Base-by-base conservation (phyloP, 1,140 invertebrate species). In the Calephelis nemesis region DNA sequence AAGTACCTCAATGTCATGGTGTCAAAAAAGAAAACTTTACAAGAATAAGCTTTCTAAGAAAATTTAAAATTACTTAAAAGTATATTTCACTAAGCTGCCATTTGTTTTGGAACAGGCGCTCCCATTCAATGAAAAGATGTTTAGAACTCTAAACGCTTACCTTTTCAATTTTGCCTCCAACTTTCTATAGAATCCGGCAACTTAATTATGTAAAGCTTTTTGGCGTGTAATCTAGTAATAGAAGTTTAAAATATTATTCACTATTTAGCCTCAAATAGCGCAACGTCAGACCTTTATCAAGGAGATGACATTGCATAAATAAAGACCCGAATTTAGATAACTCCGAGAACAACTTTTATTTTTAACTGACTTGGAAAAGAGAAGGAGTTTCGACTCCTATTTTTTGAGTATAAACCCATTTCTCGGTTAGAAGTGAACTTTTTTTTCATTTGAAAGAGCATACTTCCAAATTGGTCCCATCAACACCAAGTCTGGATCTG, bases 11-110 rank as follows among this genome's bases (percentile, higher is more conserved):
- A 39, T 5, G 30, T 60, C 42, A 12, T n/a, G 58, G 11, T 45
- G 6, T 9, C 42, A 45, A 45, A 45, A 45, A 45, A 45, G 8
- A 45, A 45, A 45, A 45, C 42, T 7, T 45, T 9, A 45, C 6
- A 45, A 45, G 42, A 9, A 45, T 45, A 40, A 4, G n/a, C 30
- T 40, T n/a, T 60, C 58, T 40, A 13, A n/a, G 40, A 39, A 60
- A 60, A 60, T 42, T 19, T 40, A 60, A 60, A 60, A 60, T 60
- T 39, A 60, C 58, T 60, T 60, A 60, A n/a, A 60, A 60, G 58
- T 39, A 39, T 60, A 60, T 39, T 60, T 60, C 39, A 40, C 58
- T 40, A 60, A 60, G 58, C 58, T 40, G 39, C 11, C 58, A 60
- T 60, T 60, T 60, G 58, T 60, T 60, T 39, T 40, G 58, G 30